Conservation (phyloP, 2,113 vertebrate genomes). For the Tupaia tana region DNA sequence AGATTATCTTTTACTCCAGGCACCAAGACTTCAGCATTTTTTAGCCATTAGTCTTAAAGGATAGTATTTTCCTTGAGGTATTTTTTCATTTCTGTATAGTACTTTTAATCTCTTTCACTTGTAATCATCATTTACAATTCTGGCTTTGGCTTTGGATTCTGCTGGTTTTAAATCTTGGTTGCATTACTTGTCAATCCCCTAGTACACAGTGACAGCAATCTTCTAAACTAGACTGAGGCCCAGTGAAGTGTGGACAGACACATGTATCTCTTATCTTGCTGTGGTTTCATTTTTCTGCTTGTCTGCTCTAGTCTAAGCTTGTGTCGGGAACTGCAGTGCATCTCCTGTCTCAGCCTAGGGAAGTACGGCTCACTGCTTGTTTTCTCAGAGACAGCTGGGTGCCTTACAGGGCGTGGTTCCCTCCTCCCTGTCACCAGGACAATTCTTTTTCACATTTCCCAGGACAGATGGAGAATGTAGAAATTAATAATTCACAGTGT, state of each 20-base stretch:
- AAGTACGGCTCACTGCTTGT: background rate
- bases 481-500: constrained; percentile 70
- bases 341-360: background rate
- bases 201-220: background rate
- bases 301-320: background rate
- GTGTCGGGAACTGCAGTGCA: background rate
- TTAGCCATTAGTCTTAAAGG: background rate
- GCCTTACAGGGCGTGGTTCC: background rate
- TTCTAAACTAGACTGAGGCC: background rate
- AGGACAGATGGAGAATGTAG: constrained; percentile 51
- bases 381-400: constrained; percentile 57
- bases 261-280: background rate
- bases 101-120: background rate
- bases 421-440: background rate
- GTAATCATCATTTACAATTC: background rate
- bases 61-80: background rate
- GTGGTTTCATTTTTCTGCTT: constrained; percentile 53
- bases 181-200: background rate
- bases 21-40: background rate
- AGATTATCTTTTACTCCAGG: background rate
- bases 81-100: background rate
- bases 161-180: constrained; percentile 4
- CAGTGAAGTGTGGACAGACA: background rate
- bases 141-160: constrained; percentile 10
- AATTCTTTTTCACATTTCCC: constrained; percentile 26